phyloP scores from a whole-genome alignment of 2,888 invertebrate species.

The Parnassius glacialis region DNA sequence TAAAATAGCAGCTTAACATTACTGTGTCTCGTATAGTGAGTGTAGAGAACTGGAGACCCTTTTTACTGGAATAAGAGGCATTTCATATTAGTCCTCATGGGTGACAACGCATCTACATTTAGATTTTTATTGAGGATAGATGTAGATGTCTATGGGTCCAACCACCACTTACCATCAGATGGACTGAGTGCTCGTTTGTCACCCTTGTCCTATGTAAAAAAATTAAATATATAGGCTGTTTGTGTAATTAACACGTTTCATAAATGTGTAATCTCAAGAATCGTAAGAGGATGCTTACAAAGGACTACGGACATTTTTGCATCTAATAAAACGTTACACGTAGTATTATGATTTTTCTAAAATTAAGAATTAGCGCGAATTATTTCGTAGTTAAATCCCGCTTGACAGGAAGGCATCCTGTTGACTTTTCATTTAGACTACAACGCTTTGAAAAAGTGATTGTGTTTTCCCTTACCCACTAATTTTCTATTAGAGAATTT shows the following conservation, averaged over 20 bases:
- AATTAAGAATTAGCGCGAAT: constrained; percentile 27
- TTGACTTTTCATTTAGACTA: constrained; percentile 55
- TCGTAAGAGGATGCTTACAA: constrained; percentile 10
- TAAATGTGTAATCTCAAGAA: neutral
- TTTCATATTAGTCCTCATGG: too few relatives aligned
- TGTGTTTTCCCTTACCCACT: constrained; percentile 36
- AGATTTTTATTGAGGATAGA: too few relatives aligned
- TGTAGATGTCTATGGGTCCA: too few relatives aligned
- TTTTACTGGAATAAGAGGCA: too few relatives aligned
- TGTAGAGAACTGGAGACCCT: too few relatives aligned
- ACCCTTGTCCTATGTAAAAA: too few relatives aligned
- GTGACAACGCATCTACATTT: too few relatives aligned
- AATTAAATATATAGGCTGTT: too few relatives aligned
- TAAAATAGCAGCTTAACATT: too few relatives aligned
- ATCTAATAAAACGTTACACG: constrained; percentile 41
- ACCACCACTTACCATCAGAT: too few relatives aligned
- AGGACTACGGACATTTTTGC: constrained; percentile 43
- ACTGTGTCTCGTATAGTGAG: too few relatives aligned
- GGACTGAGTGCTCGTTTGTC: too few relatives aligned
- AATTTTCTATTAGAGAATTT: constrained; percentile 55
- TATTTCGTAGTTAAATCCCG: constrained; percentile 34
- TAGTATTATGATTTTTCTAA: constrained; percentile 21
- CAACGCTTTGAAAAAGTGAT: constrained; percentile 26
- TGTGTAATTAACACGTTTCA: neutral
- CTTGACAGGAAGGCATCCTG: constrained; percentile 39